phyloP scores from a whole-genome alignment of 1,140 invertebrate species.

The Hyposmocoma kahamanoa region DNA sequence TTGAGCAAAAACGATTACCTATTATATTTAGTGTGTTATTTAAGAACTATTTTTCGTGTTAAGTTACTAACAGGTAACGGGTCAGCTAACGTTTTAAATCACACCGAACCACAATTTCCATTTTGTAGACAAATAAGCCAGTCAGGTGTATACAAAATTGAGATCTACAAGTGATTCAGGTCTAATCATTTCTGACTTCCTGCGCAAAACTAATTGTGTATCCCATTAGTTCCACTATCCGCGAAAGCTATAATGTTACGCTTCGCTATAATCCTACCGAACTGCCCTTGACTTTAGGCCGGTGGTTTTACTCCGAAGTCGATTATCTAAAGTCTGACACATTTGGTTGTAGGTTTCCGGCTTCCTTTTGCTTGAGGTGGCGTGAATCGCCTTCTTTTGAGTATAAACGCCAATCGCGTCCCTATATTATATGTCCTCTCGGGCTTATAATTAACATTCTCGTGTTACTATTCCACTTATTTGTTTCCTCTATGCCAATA shows the following conservation, averaged over 20 bases:
- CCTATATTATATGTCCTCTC: constrained; percentile 8
- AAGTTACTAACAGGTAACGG: too few relatives aligned
- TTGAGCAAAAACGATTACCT: too few relatives aligned
- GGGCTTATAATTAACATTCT: too few relatives aligned
- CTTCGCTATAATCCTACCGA: constrained; percentile 27
- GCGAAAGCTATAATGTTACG: constrained; percentile 35
- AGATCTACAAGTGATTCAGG: constrained; percentile 40
- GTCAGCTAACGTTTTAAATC: too few relatives aligned
- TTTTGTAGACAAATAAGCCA: too few relatives aligned
- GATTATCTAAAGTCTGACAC: neutral
- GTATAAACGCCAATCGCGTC: constrained; percentile 17
- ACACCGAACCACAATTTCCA: too few relatives aligned
- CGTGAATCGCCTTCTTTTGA: constrained; percentile 3
- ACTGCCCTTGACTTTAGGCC: constrained; percentile 27
- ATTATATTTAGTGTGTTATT: too few relatives aligned
- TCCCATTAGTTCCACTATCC: constrained; percentile 52
- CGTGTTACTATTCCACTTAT: constrained; percentile 9
- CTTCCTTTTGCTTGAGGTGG: constrained; percentile 14
- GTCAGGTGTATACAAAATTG: constrained; percentile 28
- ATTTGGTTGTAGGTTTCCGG: constrained; percentile 11
- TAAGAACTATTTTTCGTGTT: too few relatives aligned
- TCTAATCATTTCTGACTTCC: constrained; percentile 56
- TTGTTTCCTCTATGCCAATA: constrained; percentile 31
- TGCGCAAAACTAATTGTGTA: constrained; percentile 48
- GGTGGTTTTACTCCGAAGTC: neutral